Conservation (phyloP, 1,140 invertebrate genomes). For the Phthorimaea operculella region DNA sequence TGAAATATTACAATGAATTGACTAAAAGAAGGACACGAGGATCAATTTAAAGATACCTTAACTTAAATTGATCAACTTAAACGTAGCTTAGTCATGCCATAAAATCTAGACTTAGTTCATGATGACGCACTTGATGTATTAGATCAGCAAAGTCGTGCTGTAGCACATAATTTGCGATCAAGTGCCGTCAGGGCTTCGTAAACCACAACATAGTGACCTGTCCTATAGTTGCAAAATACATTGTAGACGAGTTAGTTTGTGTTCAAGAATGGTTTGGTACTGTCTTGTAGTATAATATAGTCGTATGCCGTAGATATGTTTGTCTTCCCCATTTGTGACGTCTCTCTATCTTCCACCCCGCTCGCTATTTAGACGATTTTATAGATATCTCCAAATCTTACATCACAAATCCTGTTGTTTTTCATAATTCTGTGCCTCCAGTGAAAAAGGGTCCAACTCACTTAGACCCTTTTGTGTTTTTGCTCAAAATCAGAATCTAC, state of each 20-base stretch:
- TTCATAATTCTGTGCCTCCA: too few relatives aligned
- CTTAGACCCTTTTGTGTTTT: too few relatives aligned
- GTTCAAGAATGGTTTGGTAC: slow-evolving; percentile 35
- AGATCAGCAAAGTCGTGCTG: slow-evolving; percentile 44
- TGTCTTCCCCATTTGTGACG: slow-evolving; percentile 36
- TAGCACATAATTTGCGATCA: slow-evolving; percentile 44
- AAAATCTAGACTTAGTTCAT: slow-evolving; percentile 32
- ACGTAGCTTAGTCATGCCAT: slow-evolving; percentile 27
- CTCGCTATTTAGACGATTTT: slow-evolving; percentile 21
- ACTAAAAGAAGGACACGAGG: slow-evolving; percentile 23
- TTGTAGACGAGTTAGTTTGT: slow-evolving; percentile 39
- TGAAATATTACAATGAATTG: slow-evolving; percentile 17
- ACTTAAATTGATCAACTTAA: slow-evolving; percentile 22
- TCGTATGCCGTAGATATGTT: slow-evolving; percentile 37
- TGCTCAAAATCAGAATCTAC: too few relatives aligned
- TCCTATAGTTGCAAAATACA: slow-evolving; percentile 67
- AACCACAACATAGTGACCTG: slow-evolving; percentile 57
- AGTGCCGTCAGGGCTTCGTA: slow-evolving; percentile 50
- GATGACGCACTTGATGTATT: slow-evolving; percentile 49
- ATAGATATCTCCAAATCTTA: neutral
- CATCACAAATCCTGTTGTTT: neutral
- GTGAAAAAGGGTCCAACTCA: too few relatives aligned
- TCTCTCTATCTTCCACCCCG: slow-evolving; percentile 24
- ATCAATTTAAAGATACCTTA: slow-evolving; percentile 25
- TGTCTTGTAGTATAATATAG: slow-evolving; percentile 44